These are phyloP conservation scores for Leptothorax acervorum DNA, from an alignment of 2,888 invertebrate genomes.

Conservation along the genomic window DNA sequence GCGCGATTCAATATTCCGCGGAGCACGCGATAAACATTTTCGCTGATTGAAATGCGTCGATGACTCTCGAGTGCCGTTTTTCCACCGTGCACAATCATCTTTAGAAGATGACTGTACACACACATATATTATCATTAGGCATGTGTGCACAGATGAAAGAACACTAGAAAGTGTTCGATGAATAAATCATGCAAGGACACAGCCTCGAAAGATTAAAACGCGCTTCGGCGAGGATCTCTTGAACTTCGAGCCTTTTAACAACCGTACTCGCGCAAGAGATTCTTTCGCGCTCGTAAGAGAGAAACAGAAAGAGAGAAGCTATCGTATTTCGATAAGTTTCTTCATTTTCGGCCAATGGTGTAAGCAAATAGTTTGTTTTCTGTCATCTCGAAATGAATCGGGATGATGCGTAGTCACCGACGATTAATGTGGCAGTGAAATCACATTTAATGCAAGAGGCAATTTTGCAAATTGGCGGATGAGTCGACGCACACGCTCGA, in stretches of 20 bases:
- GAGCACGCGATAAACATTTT: conserved; percentile 40
- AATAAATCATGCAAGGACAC: conserved; percentile 61
- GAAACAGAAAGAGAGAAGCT: not conserved
- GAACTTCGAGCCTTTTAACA: conserved; percentile 38
- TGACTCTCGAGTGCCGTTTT: conserved; percentile 56
- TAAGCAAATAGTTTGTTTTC: not conserved
- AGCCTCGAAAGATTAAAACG: conserved; percentile 54
- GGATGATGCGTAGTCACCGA: not conserved
- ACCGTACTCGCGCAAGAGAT: not conserved
- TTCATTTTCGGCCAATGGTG: not conserved
- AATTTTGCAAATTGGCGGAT: conserved; percentile 46
- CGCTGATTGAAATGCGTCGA: conserved; percentile 39
- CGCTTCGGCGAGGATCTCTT: conserved; percentile 33
- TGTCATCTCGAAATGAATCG: not conserved
- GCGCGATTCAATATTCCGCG: conserved; percentile 35
- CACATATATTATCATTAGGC: not conserved
- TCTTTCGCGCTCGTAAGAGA: not conserved
- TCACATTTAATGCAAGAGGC: conserved; percentile 26
- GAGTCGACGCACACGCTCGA: conserved; percentile 1
- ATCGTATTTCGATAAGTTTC: not conserved
- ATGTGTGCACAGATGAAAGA: conserved; percentile 34
- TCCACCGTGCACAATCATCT: conserved; percentile 36
- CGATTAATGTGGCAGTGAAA: not conserved
- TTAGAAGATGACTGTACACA: conserved; percentile 14
- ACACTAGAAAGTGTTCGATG: conserved; percentile 52